Conservation (phyloP, 2,113 vertebrate species). For the Ptychochromis oligacanthus region DNA sequence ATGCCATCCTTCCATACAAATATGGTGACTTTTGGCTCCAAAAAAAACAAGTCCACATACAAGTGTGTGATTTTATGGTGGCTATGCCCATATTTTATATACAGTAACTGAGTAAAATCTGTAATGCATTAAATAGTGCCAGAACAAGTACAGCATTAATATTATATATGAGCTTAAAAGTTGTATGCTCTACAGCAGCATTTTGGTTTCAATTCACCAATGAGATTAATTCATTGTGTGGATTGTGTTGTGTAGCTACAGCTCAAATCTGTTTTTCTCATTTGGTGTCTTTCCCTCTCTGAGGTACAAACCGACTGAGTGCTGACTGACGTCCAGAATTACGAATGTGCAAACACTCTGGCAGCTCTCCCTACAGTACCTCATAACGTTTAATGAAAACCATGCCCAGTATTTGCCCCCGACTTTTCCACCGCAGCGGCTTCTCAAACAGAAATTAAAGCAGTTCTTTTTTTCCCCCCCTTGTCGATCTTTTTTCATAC, state of each 20-base stretch:
- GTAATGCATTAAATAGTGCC: too few species aligned
- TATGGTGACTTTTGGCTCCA: too few species aligned
- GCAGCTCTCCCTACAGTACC: constrained; percentile 43
- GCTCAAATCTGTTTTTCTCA: constrained; percentile 52
- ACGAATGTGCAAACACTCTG: constrained; percentile 46
- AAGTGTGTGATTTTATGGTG: too few species aligned
- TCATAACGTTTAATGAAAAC: constrained; percentile 69
- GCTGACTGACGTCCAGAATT: constrained; percentile 57
- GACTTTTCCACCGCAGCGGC: constrained; percentile 33
- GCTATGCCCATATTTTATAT: too few species aligned
- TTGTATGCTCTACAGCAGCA: background rate
- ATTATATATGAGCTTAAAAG: background rate
- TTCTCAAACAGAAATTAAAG: constrained; percentile 44
- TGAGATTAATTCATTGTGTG: background rate
- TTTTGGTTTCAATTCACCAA: constrained; percentile 7
- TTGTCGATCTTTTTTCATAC: constrained; percentile 44
- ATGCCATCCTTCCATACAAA: too few species aligned
- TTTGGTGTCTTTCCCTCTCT: constrained; percentile 14
- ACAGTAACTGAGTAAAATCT: too few species aligned
- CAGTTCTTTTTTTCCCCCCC: constrained; percentile 2
- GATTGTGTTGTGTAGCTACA: background rate
- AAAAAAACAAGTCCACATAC: too few species aligned
- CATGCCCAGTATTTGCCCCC: constrained; percentile 55
- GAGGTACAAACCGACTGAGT: constrained; percentile 25
- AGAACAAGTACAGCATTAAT: background rate